Evolutionary conservation across 92 coral and sea anemone genomes (phyloP), one percentile per base, ranked within the genome.

Genomic region (Actinostola sp.): DNA sequence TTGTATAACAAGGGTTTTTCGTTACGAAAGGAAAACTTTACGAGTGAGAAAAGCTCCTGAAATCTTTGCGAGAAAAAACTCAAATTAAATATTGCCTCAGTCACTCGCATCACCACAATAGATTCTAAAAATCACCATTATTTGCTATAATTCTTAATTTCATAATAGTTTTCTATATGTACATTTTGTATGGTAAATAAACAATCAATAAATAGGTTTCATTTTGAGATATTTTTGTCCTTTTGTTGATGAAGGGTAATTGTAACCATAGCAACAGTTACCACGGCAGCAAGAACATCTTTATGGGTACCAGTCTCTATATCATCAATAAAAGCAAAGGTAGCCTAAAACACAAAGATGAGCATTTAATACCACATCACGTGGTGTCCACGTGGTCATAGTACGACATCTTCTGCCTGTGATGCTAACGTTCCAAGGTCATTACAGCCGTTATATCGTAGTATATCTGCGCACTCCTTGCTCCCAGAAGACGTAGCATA

Each of bases 401-500:
- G 77, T 28, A 65, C 53, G 23, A 90, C 97, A 54, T 90, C 97
- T 60, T 83, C 75, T 24, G 89, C 90, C 71, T 76, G 84, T 6
- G 97, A 86, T 58, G 88, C 75, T 76, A 90, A 58, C 28, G 97
- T 90, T 42, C 97, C 97, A 24, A 90, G 70, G 62, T 90, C 97
- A 58, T 90, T 79, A 57, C 98, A 93, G 13, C 97, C 97, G 44
- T 91, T 93, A 23, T 91, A 81, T 66, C 97, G 91, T 45, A 94
- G 78, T 4, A 94, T 88, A 39, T 94, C 98, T 0, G 93, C 94
- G 61, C 98, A 94, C 17, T 94, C 98, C 39, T 84, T 91, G 57
- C 98, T 94, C 23, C 98, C 98, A 57, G 90, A 89, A 39, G 87
- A 81, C 80, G 89, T 89, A 45, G 98, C 98, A 75, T 91, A 88